Conservation (phyloP, 2,888 invertebrate species). For the Amblyteles armatorius region DNA sequence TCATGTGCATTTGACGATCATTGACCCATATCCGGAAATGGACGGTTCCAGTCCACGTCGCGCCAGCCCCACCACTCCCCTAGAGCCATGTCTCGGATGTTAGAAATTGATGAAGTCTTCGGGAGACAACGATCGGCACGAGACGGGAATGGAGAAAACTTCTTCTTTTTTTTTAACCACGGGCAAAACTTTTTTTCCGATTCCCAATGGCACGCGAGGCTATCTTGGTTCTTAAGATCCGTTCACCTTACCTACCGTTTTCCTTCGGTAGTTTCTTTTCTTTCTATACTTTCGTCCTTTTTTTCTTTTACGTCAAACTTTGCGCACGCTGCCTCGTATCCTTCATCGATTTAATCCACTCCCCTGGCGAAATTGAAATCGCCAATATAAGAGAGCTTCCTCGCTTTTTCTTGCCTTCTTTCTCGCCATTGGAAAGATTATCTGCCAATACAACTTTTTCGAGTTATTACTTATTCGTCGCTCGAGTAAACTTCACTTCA, state of each 20-base stretch:
- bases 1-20: not conserved
- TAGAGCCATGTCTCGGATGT: constrained; percentile 11
- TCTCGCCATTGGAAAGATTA: not conserved
- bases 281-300: not conserved
- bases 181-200: constrained; percentile 46
- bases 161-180: constrained; percentile 10
- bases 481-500: not conserved
- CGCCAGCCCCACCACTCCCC: not conserved
- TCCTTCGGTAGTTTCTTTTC: constrained; percentile 8
- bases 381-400: constrained; percentile 38
- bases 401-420: constrained; percentile 14
- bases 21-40: not conserved
- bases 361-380: constrained; percentile 53
- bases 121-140: constrained; percentile 54
- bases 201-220: constrained; percentile 36
- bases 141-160: constrained; percentile 56
- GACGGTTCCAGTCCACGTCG: not conserved
- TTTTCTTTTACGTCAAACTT: constrained; percentile 36
- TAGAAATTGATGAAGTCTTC: constrained; percentile 60
- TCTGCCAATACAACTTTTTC: not conserved
- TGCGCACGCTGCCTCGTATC: constrained; percentile 23
- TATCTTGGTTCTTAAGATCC: constrained; percentile 43
- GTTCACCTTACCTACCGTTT: constrained; percentile 47
- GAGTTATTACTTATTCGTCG: not conserved
- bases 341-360: constrained; percentile 55